phyloP scores from a whole-genome alignment of 2,797 vertebrate species.

The Sebastes baramenuke region DNA sequence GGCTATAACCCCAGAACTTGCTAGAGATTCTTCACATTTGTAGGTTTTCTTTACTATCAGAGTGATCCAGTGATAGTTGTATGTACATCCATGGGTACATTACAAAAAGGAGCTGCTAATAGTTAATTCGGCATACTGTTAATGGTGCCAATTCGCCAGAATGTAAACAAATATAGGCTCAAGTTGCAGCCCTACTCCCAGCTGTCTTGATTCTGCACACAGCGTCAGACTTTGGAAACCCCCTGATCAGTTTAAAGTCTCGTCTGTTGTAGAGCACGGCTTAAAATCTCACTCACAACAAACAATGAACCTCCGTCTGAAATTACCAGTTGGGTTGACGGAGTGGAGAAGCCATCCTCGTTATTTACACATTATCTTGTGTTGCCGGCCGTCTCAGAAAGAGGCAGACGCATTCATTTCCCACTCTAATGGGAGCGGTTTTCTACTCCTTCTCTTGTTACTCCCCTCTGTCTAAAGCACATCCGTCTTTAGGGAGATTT shows the following conservation, averaged over 20 bases:
- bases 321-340: conserved; percentile 14
- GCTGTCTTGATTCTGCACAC: background rate
- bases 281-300: conserved; percentile 13
- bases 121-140: background rate
- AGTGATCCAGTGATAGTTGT: background rate
- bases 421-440: conserved; percentile 16
- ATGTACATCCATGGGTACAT: no score
- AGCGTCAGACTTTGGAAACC: background rate
- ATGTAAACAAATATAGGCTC: background rate
- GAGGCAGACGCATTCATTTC: conserved; percentile 32
- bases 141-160: background rate
- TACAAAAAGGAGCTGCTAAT: background rate
- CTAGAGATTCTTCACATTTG: background rate
- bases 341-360: conserved; percentile 35
- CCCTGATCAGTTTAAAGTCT: background rate
- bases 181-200: background rate
- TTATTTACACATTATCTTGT: conserved; percentile 55
- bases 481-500: conserved; percentile 25
- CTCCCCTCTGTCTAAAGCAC: background rate
- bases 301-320: background rate
- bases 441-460: conserved; percentile 17
- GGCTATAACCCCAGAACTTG: background rate
- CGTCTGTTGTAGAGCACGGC: background rate
- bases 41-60: background rate
- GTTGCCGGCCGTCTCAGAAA: conserved; percentile 5